These are phyloP conservation scores for Brevimyrus niger DNA, from an alignment of 2,113 vertebrate genomes.

Conservation along the genomic window DNA sequence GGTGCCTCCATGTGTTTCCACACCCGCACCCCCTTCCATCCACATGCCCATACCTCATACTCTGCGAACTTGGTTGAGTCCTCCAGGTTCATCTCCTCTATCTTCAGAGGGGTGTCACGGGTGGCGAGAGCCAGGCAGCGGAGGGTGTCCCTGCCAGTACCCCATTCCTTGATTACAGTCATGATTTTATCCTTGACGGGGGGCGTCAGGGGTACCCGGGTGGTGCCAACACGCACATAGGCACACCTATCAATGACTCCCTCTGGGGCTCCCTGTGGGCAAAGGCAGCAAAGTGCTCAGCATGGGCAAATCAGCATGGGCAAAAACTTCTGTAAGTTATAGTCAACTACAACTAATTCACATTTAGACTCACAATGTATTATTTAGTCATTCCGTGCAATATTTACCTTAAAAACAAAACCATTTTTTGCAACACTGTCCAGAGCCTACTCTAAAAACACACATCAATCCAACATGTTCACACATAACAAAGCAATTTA, in stretches of 20 bases:
- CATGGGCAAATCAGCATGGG: not conserved
- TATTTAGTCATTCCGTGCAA: not conserved
- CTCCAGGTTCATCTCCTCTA: conserved; percentile 82
- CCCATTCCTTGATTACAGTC: conserved; percentile 86
- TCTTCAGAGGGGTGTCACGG: conserved; percentile 67
- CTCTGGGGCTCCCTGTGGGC: conserved; percentile 61
- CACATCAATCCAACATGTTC: not conserved
- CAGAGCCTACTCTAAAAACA: not conserved
- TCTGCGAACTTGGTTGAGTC: conserved; percentile 68
- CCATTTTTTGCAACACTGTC: not conserved
- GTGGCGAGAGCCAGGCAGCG: conserved; percentile 87
- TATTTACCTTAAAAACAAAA: not conserved
- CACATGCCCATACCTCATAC: conserved; percentile 67
- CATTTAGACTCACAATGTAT: not conserved
- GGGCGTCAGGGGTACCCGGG: conserved; percentile 66
- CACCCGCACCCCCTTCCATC: not conserved
- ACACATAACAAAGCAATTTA: not conserved
- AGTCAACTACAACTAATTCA: not conserved
- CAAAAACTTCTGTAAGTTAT: too few relatives aligned
- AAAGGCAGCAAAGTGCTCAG: not conserved
- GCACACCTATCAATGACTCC: conserved; percentile 85
- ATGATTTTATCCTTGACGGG: conserved; percentile 67
- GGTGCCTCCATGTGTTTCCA: not conserved
- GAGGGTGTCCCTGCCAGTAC: conserved; percentile 81
- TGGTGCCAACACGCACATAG: conserved; percentile 79